Evolutionary conservation across 2,113 vertebrate genomes (phyloP).

Genomic region (Ameiurus melas): DNA sequence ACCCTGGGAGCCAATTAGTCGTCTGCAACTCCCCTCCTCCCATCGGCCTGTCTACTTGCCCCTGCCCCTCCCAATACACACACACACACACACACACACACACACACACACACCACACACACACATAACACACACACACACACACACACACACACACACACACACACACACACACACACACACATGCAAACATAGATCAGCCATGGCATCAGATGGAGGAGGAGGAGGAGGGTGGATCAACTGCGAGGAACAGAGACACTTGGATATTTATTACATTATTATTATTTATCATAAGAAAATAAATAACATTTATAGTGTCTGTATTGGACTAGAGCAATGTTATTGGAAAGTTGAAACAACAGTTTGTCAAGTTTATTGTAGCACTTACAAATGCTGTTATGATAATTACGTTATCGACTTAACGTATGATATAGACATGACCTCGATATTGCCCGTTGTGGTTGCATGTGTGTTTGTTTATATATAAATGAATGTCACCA

Average conservation of each 20-base stretch:
- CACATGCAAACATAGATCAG: constrained; percentile 2
- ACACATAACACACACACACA: no score
- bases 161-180: constrained; percentile 26
- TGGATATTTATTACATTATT: constrained; percentile 6
- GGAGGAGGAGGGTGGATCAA: background rate
- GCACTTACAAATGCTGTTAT: background rate
- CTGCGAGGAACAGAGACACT: background rate
- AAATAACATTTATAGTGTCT: background rate
- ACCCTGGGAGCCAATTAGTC: constrained; percentile 45
- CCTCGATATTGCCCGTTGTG: no score
- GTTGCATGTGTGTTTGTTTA: no score
- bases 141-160: constrained; percentile 3
- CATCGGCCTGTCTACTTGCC: constrained; percentile 14
- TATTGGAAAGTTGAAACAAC: background rate
- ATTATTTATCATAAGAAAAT: background rate
- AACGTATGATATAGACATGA: no score
- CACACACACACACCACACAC: constrained; percentile 12
- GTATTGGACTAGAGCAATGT: background rate
- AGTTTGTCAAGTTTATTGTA: background rate
- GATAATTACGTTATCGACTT: no score
- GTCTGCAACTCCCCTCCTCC: constrained; percentile 1
- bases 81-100: constrained; percentile 30
- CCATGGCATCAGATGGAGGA: background rate
- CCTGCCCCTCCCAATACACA: constrained; percentile 10
- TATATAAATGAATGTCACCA: no score